These are phyloP conservation scores for Mola mola DNA, from an alignment of 2,113 vertebrate species.

Conservation along the genomic window DNA sequence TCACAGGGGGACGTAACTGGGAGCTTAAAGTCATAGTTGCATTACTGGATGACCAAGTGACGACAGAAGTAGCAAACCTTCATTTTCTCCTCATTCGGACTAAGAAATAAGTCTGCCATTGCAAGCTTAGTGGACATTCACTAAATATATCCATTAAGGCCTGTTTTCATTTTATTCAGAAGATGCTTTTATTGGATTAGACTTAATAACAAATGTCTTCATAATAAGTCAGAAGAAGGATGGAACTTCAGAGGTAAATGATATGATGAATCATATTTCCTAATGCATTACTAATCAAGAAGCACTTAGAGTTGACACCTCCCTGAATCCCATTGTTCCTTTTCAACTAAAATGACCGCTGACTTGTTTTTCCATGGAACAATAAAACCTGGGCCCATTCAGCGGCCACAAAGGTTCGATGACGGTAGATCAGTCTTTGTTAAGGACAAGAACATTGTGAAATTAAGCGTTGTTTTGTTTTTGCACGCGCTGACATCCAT, in stretches of 20 bases:
- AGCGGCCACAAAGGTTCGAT: conserved; percentile 51
- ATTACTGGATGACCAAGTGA: no score
- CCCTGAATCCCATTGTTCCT: conserved; percentile 28
- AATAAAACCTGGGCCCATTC: conserved; percentile 38
- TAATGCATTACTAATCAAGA: conserved; percentile 42
- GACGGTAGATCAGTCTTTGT: conserved; percentile 67
- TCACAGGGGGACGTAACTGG: not conserved
- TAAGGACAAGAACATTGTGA: conserved; percentile 63
- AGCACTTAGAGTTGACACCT: conserved; percentile 16
- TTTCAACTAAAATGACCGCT: conserved; percentile 25
- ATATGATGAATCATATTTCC: conserved; percentile 2
- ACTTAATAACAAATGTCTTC: conserved; percentile 29
- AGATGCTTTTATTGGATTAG: conserved; percentile 44
- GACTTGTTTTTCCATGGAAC: conserved; percentile 43
- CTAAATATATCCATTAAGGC: conserved; percentile 47
- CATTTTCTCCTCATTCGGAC: no score
- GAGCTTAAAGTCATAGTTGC: conserved; percentile 20
- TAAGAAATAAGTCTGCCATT: conserved; percentile 35
- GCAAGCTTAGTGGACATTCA: conserved; percentile 31
- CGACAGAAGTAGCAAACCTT: no score
- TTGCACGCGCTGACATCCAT: conserved; percentile 37
- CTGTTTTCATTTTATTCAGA: conserved; percentile 44
- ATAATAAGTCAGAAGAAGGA: no score
- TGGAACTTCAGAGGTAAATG: conserved; percentile 22
- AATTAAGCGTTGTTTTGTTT: conserved; percentile 64